Percentiles rank a stretch among this genome's conserved stretches.
phyloP scores from a whole-genome alignment of 2,797 vertebrate species.

The Enteromius unitaeniatus region DNA sequence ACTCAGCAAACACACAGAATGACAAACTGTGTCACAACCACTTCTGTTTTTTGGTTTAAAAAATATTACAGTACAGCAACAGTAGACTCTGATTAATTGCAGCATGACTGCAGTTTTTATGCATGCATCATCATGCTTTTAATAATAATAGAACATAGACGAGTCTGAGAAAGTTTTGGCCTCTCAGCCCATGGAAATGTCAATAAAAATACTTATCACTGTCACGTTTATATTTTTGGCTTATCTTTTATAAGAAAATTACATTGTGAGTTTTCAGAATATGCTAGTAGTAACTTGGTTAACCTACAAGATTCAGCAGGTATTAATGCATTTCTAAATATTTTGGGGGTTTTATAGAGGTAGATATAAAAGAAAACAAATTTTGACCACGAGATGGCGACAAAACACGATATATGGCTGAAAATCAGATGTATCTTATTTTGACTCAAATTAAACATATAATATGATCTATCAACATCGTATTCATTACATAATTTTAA shows the following conservation, averaged over 20 bases:
- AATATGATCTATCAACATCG: not conserved
- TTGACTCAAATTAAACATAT: not conserved
- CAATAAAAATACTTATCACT: not conserved
- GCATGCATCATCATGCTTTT: not conserved
- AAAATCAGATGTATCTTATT: not conserved
- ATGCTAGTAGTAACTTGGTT: not conserved
- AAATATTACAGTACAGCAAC: not conserved
- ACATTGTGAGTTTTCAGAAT: not conserved
- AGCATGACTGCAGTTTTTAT: not conserved
- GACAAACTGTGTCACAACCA: constrained; percentile 27
- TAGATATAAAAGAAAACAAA: not conserved
- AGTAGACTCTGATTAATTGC: not conserved
- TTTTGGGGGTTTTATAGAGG: not conserved
- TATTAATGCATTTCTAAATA: not conserved
- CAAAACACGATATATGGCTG: not conserved
- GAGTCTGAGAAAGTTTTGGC: not conserved
- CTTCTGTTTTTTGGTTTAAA: constrained; percentile 29
- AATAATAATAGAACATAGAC: not conserved
- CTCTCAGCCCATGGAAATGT: not conserved
- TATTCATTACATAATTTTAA: not conserved
- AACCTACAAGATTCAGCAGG: not conserved
- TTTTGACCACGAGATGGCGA: constrained; percentile 12
- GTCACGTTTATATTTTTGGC: not conserved
- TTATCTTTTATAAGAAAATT: not conserved
- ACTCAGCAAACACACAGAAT: constrained; percentile 24